Percentiles rank a stretch among this genome's conserved stretches.
Conservation (phyloP, 35 echinoderm and acorn worm species). For the Apostichopus parvimensis region DNA sequence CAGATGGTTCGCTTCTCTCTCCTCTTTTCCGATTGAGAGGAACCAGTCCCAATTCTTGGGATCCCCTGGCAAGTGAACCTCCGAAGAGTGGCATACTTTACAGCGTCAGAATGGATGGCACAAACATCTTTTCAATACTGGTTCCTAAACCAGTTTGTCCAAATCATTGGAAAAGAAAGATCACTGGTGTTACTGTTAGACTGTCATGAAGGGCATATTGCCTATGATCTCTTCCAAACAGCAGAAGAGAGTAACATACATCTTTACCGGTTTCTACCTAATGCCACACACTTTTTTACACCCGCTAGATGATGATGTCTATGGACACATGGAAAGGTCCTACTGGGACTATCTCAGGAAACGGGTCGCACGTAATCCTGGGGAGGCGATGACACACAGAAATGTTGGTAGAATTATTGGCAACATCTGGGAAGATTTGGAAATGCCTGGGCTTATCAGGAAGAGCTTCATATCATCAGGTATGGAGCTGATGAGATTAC, state of each 20-base stretch:
- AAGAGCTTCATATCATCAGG: background rate
- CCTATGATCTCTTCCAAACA: constrained; percentile 30
- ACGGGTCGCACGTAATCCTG: constrained; percentile 25
- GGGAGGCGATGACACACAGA: background rate
- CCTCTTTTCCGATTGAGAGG: constrained; percentile 31
- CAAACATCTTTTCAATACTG: constrained; percentile 16
- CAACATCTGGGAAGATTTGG: constrained; percentile 29
- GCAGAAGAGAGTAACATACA: constrained; percentile 30
- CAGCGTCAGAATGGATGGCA: constrained; percentile 29
- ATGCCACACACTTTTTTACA: constrained; percentile 17
- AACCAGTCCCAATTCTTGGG: constrained; percentile 27
- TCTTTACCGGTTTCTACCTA: constrained; percentile 11
- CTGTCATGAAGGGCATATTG: constrained; percentile 9
- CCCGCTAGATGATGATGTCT: constrained; percentile 22
- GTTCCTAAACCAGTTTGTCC: constrained; percentile 19
- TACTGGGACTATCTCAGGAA: constrained; percentile 28
- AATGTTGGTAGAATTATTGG: constrained; percentile 33
- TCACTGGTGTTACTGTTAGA: constrained; percentile 31
- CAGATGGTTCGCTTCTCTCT: constrained; percentile 16
- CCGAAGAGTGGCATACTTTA: constrained; percentile 1
- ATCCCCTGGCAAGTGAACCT: constrained; percentile 34
- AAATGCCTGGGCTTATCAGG: background rate
- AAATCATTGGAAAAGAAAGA: constrained; percentile 12
- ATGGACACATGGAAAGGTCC: constrained; percentile 19
- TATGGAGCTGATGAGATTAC: constrained; percentile 24